Evolutionary conservation across 2,888 invertebrate genomes (phyloP).

Genomic region (Noctua janthina): DNA sequence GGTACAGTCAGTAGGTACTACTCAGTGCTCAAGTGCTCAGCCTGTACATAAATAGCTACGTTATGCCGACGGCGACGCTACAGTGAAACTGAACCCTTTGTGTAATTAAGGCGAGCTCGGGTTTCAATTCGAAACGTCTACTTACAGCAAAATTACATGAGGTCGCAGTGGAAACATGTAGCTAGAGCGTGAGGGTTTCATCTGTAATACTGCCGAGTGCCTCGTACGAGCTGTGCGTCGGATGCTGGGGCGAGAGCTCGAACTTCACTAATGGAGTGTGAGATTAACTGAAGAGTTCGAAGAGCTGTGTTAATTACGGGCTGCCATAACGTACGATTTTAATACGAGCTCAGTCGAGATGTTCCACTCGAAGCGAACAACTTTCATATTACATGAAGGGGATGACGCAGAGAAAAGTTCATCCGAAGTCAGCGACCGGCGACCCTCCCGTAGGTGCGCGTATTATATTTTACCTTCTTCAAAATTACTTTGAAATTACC

Average conservation of each 20-base stretch:
- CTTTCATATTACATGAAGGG: constrained; percentile 52
- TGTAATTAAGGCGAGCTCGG: constrained; percentile 19
- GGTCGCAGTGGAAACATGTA: background rate
- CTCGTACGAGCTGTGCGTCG: background rate
- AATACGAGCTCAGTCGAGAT: constrained; percentile 54
- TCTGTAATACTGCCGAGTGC: background rate
- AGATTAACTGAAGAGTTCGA: constrained; percentile 63
- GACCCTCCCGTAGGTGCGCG: constrained; percentile 8
- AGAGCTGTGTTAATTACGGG: constrained; percentile 63
- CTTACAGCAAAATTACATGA: constrained; percentile 29
- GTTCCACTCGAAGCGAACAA: constrained; percentile 27
- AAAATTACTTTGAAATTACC: constrained; percentile 26
- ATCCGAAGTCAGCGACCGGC: background rate
- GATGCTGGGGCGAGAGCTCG: constrained; percentile 31
- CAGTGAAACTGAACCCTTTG: constrained; percentile 23
- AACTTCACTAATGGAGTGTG: constrained; percentile 75
- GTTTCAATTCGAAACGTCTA: constrained; percentile 38
- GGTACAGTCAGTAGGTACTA: background rate
- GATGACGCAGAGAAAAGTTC: constrained; percentile 47
- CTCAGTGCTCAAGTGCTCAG: background rate
- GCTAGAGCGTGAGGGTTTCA: background rate
- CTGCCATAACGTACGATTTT: constrained; percentile 57
- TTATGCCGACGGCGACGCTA: background rate
- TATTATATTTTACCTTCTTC: background rate
- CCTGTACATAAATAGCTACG: background rate